phyloP scores from a whole-genome alignment of 2,888 invertebrate genomes.

The Brachylomia viminalis region DNA sequence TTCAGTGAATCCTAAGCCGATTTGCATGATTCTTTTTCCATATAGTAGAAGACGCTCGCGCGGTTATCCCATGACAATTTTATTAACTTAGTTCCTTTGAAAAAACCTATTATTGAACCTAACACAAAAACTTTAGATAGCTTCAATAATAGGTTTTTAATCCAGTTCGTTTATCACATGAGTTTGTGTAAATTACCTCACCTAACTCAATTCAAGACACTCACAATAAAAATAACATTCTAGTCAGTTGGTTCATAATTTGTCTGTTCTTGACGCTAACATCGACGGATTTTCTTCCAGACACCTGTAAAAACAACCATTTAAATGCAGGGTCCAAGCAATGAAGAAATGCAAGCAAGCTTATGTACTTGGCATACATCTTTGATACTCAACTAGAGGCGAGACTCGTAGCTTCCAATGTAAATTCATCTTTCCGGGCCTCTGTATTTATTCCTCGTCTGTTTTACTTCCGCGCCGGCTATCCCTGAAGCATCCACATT shows the following conservation, averaged over 20 bases:
- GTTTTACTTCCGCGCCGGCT: constrained; percentile 27
- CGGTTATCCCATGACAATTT: not conserved
- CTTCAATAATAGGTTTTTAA: too few relatives aligned
- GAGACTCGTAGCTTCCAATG: constrained; percentile 47
- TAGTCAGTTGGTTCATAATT: not conserved
- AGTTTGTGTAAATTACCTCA: not conserved
- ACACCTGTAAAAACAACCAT: not conserved
- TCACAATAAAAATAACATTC: not conserved
- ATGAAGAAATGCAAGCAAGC: constrained; percentile 30
- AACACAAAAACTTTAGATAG: too few relatives aligned
- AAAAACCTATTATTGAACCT: not conserved
- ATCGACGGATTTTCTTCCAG: not conserved
- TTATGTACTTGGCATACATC: constrained; percentile 33
- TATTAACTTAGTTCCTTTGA: not conserved
- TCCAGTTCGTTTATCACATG: not conserved
- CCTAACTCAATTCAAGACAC: not conserved
- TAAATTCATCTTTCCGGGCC: constrained; percentile 55
- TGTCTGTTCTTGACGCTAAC: not conserved
- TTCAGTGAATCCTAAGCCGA: not conserved
- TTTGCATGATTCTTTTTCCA: not conserved
- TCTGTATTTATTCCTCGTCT: constrained; percentile 56
- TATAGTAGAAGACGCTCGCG: not conserved
- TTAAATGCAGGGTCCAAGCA: not conserved
- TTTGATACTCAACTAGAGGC: constrained; percentile 28
- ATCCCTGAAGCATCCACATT: constrained; percentile 54